Evolutionary conservation across 2,113 vertebrate genomes (phyloP).

Genomic region (Argyrosomus japonicus): DNA sequence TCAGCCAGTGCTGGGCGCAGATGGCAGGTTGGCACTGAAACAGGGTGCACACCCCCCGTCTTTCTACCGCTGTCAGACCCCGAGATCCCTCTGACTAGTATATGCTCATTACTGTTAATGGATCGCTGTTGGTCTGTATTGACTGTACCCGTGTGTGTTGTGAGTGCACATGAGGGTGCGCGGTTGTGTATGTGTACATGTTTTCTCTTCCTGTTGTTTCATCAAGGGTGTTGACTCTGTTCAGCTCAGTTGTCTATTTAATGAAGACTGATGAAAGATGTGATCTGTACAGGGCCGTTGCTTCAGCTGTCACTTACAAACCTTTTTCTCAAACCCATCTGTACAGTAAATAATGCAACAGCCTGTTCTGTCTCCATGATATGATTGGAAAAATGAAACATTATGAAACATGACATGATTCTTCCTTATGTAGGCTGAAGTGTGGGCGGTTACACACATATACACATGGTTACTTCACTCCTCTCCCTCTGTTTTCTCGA

Average conservation of each 20-base stretch:
- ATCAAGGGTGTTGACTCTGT: constrained; percentile 21
- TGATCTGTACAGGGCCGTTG: constrained; percentile 20
- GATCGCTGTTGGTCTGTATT: constrained; percentile 48
- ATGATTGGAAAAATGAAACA: neutral
- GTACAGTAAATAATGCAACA: constrained; percentile 17
- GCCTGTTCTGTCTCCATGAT: neutral
- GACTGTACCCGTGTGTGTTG: constrained; percentile 8
- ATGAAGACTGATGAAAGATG: constrained; percentile 59
- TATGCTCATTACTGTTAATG: constrained; percentile 65
- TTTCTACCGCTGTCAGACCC: constrained; percentile 59
- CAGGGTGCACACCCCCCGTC: constrained; percentile 40
- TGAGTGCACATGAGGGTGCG: neutral
- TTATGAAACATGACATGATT: constrained; percentile 8
- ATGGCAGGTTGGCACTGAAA: constrained; percentile 81
- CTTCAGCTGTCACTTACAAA: constrained; percentile 21
- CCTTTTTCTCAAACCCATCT: constrained; percentile 30
- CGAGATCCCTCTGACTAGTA: constrained; percentile 41
- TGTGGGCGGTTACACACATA: constrained; percentile 3
- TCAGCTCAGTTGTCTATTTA: constrained; percentile 44
- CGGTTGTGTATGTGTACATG: neutral
- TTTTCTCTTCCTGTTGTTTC: constrained; percentile 33
- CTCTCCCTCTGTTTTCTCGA: constrained; percentile 1
- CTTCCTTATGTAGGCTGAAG: neutral
- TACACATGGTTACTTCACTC: neutral
- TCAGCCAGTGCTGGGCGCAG: constrained; percentile 70